phyloP scores from a whole-genome alignment of 1,140 invertebrate genomes.

The Drosophila pseudoobscura region DNA sequence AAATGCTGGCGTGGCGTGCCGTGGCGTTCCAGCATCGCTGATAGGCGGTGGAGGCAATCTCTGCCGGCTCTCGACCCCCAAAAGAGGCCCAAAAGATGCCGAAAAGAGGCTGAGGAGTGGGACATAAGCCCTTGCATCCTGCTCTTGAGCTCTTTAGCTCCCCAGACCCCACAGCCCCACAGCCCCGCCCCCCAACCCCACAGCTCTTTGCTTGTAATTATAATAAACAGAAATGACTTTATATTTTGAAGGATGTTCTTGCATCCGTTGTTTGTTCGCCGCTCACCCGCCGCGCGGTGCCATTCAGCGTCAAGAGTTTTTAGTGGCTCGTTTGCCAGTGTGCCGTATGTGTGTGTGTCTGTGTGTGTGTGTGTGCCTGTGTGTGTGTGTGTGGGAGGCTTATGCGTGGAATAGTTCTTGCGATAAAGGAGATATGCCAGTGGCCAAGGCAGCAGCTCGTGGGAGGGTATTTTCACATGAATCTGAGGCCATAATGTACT shows the following conservation, averaged over 20 bases:
- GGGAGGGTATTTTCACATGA: too few species aligned
- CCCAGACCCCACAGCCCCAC: too few species aligned
- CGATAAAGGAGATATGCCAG: neutral
- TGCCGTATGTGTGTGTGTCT: neutral
- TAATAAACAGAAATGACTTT: conserved; percentile 62
- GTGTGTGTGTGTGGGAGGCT: conserved; percentile 8
- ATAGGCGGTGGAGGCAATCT: conserved; percentile 17
- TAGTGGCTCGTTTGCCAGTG: neutral
- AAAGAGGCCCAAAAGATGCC: conserved; percentile 16
- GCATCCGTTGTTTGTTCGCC: conserved; percentile 45
- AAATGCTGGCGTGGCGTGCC: neutral
- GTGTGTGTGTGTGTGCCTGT: neutral
- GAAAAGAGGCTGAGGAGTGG: too few species aligned
- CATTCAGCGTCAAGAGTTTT: conserved; percentile 34
- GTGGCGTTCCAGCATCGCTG: neutral
- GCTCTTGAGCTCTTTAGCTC: conserved; percentile 17
- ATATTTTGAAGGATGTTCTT: conserved; percentile 51
- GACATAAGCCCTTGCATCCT: conserved; percentile 38
- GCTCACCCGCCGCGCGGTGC: conserved; percentile 8
- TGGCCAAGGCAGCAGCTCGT: too few species aligned
- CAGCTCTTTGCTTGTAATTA: conserved; percentile 49
- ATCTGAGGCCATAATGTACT: too few species aligned
- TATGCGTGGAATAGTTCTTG: conserved; percentile 4
- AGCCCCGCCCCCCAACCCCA: neutral
- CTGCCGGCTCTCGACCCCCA: neutral